Evolutionary conservation across 2,113 vertebrate species (phyloP).

Genomic region (Ovis canadensis): DNA sequence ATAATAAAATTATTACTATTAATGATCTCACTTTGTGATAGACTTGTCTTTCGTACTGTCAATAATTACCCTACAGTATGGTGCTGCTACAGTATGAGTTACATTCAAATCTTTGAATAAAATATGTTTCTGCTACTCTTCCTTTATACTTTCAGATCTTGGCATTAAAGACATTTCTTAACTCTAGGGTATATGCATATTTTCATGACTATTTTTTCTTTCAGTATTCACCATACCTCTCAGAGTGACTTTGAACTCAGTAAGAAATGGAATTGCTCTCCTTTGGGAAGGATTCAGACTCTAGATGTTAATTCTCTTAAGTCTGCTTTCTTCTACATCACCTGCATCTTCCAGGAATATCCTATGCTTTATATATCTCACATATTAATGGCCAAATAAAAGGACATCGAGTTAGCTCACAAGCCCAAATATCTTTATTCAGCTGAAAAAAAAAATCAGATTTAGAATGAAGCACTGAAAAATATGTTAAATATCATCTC

Average conservation of each 20-base stretch:
- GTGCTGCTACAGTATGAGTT: background rate
- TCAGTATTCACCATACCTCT: background rate
- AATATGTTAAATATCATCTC: background rate
- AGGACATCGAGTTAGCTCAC: background rate
- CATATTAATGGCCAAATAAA: background rate
- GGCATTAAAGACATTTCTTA: background rate
- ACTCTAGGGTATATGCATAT: background rate
- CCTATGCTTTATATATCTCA: background rate
- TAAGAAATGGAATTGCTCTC: background rate
- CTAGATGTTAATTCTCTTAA: background rate
- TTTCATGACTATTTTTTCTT: constrained; percentile 22
- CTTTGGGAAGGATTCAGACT: background rate
- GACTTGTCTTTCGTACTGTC: background rate
- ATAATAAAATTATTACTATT: background rate
- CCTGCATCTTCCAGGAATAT: background rate
- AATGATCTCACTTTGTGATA: background rate
- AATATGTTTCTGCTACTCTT: background rate
- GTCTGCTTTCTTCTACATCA: background rate
- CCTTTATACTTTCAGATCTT: background rate
- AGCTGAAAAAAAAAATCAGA: background rate
- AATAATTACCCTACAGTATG: background rate
- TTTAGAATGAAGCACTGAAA: background rate
- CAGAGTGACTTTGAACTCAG: background rate
- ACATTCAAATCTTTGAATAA: background rate
- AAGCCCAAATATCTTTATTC: background rate